Evolutionary conservation across 2,113 vertebrate species (phyloP).

Genomic region (Ammodytes dubius): DNA sequence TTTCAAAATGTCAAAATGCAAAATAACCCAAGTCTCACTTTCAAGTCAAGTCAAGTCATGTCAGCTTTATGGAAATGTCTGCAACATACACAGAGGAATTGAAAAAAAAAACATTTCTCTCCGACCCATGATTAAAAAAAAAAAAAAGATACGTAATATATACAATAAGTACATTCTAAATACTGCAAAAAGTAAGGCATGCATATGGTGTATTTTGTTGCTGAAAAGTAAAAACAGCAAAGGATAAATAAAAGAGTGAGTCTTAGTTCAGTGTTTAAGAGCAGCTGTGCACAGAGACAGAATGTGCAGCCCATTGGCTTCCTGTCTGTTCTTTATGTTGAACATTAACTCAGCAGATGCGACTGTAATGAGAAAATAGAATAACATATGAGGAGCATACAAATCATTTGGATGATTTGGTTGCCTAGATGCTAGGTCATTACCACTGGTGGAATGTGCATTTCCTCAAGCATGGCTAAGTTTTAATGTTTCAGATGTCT

Average conservation of each 20-base stretch:
- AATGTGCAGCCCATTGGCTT: neutral
- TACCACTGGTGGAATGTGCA: neutral
- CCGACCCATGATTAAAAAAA: no score
- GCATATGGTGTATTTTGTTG: neutral
- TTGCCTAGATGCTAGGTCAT: neutral
- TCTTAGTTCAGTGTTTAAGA: neutral
- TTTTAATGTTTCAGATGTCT: neutral
- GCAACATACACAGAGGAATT: no score
- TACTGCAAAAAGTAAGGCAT: neutral
- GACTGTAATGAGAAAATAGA: neutral
- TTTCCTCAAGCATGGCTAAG: no score
- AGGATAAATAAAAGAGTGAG: neutral
- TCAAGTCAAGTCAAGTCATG: no score
- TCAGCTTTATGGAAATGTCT: neutral
- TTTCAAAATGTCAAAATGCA: neutral
- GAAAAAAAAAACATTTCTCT: no score
- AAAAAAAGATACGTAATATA: no score
- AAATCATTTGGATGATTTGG: neutral
- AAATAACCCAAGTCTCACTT: no score
- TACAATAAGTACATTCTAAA: no score
- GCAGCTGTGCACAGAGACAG: neutral
- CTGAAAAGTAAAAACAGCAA: neutral
- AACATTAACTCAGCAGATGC: neutral
- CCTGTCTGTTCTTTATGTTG: neutral
- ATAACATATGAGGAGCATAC: neutral